Percentiles rank a stretch among this genome's conserved stretches.
These are phyloP conservation scores for Notodromas monacha DNA, from an alignment of 2,888 invertebrate species.

Conservation along the genomic window DNA sequence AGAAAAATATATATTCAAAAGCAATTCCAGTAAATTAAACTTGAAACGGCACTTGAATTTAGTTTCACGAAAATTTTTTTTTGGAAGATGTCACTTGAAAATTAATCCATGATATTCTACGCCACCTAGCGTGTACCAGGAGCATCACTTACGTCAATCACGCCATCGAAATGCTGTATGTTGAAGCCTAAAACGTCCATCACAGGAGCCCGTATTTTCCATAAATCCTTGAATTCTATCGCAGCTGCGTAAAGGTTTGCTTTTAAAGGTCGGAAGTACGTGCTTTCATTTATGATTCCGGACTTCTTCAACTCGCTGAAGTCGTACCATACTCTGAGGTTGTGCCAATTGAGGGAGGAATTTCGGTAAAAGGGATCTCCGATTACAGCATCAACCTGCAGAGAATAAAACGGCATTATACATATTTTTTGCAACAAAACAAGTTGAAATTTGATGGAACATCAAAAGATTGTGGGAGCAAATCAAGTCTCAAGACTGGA, in stretches of 20 bases:
- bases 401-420: no score
- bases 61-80: conserved; percentile 1
- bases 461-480: no score
- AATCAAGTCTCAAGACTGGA: no score
- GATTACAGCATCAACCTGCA: conserved; percentile 30
- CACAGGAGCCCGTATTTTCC: conserved; percentile 54
- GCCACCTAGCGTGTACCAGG: no score
- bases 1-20: not conserved
- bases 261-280: conserved; percentile 26
- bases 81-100: conserved; percentile 5
- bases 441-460: no score
- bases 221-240: conserved; percentile 53
- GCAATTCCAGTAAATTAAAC: conserved; percentile 5
- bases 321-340: conserved; percentile 41
- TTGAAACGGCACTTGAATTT: no score
- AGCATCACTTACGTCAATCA: conserved; percentile 41
- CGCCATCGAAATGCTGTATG: conserved; percentile 44
- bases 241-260: conserved; percentile 39
- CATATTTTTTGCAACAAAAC: no score
- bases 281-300: conserved; percentile 11
- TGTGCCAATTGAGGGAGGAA: conserved; percentile 66
- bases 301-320: conserved; percentile 11
- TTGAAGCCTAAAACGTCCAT: conserved; percentile 44
- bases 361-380: conserved; percentile 56
- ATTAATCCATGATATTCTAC: no score